Evolutionary conservation across 1,140 invertebrate genomes (phyloP), one percentile per base, ranked within the genome.

Genomic region (Tribolium madens): DNA sequence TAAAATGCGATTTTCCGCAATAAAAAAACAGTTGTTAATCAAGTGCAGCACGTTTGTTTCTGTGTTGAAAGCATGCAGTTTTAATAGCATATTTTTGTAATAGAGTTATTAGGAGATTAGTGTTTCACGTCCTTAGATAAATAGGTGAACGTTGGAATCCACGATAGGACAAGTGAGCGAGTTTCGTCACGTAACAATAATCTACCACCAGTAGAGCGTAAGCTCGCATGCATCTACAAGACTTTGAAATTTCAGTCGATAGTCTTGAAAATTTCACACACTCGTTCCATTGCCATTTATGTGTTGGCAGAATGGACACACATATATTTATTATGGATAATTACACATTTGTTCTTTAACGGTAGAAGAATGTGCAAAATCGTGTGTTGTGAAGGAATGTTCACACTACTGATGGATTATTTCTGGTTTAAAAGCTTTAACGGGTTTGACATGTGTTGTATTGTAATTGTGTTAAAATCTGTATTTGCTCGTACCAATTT

Each of bases 181-280:
- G 48, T 50, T 47, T 50, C 72, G 72, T 74, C 72, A 74, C 72
- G 72, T 74, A 36, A 74, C 72, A 74, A 74, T 74, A 74, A 74
- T 57, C 72, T 17, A 53, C 48, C 31, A 52, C 33, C 72, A 74
- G 31, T 53, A 42, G 72, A 74, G 72, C 72, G 50, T 42, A 53
- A 74, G 72, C 48, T 74, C 72, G 33, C 72, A 36, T 31, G 21
- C 26, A 53, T 36, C 47, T 50, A 31, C 14, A 12, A 21, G 36
- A 72, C 10, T 48, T 52, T 52, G 13, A 57, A 21, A 50, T 50
- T 50, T 17, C 48, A 15, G 48, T 46, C 42, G 42, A 5, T 10
- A 46, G 15, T 17, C 15, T 50, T 57, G 52, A 21, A 10, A 21
- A 21, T 57, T 17, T 26, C 21, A 5, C 21, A 1, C 21, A 26